Conservation (phyloP, 2,797 vertebrate species). For the Coendou prehensilis region DNA sequence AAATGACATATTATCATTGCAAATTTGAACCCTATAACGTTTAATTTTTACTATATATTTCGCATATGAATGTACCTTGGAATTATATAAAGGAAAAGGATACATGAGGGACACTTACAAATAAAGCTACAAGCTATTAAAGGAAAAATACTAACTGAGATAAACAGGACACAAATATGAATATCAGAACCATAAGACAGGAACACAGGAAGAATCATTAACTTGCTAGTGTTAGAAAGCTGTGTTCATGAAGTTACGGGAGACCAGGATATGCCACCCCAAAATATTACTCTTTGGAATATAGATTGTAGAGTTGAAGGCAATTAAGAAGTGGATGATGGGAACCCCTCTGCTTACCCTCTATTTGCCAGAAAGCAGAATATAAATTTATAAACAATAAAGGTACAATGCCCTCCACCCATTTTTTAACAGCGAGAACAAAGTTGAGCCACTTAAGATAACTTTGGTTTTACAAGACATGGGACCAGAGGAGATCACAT, state of each 20-base stretch:
- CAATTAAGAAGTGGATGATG: neutral
- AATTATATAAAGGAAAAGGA: neutral
- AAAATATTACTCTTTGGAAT: neutral
- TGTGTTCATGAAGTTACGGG: no score
- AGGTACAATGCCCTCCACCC: neutral
- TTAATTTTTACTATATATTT: neutral
- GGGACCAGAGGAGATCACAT: neutral
- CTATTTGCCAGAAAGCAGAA: neutral
- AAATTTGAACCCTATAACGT: neutral
- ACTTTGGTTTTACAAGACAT: neutral
- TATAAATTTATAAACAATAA: neutral
- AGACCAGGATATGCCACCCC: neutral
- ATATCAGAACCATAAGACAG: neutral
- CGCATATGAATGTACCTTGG: neutral
- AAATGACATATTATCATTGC: neutral
- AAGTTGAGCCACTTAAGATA: neutral
- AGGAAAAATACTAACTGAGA: neutral
- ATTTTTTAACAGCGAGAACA: neutral
- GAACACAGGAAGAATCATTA: neutral
- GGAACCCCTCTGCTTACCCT: no score
- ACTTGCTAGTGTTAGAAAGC: neutral
- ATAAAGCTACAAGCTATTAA: neutral
- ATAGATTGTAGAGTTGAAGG: neutral
- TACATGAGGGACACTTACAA: neutral
- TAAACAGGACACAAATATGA: neutral